Conservation (phyloP, 2,797 vertebrate genomes). For the Peromyscus attwateri region DNA sequence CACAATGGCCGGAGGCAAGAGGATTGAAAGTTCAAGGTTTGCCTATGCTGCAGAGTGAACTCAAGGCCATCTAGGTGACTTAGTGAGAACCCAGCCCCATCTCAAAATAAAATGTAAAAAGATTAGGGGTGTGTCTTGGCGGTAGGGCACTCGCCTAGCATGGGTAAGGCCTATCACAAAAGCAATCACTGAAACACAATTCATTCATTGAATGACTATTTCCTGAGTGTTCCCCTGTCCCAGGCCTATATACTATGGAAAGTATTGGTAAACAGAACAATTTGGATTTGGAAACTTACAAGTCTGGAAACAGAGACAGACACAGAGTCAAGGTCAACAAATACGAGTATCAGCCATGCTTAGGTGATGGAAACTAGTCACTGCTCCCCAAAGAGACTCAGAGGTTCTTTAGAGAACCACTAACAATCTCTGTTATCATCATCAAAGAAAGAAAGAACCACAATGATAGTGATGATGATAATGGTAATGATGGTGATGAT, state of each 20-base stretch:
- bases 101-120: not conserved
- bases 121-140: not conserved
- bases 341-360: accelerated
- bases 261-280: not conserved
- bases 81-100: not conserved
- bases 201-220: not conserved
- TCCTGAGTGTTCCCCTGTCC: not conserved
- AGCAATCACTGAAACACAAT: not conserved
- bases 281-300: not conserved
- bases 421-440: too few species aligned
- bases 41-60: not conserved
- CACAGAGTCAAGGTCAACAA: not conserved
- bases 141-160: not conserved
- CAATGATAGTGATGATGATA: not conserved
- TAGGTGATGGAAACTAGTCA: too few species aligned
- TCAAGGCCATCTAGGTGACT: not conserved
- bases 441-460: not conserved
- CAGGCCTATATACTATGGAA: accelerated
- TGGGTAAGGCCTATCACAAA: not conserved
- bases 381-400: not conserved
- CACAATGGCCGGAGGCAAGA: not conserved
- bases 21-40: not conserved
- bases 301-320: not conserved
- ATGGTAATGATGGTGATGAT: accelerated
- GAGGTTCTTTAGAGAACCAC: not conserved